Conservation (phyloP, 2,797 vertebrate species). For the Huso huso region DNA sequence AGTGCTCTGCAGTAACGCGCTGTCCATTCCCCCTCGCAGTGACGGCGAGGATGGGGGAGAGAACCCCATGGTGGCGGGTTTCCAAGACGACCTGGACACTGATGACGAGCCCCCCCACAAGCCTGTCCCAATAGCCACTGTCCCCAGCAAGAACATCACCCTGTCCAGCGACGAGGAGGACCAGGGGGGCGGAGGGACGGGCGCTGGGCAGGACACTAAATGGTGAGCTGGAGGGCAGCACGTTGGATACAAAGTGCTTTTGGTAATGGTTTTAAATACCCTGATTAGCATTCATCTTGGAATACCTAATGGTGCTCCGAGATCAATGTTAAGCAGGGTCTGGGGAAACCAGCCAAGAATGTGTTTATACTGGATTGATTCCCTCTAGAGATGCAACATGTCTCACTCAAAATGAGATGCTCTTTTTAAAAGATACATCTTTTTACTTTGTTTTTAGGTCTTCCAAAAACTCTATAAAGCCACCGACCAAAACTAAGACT, state of each 20-base stretch:
- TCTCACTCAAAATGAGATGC: too few relatives aligned
- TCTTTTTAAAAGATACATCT: too few relatives aligned
- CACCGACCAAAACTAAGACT: conserved; percentile 39
- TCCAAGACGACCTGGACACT: conserved; percentile 84
- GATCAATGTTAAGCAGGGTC: too few relatives aligned
- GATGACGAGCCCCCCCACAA: conserved; percentile 61
- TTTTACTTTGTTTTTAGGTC: conserved; percentile 45
- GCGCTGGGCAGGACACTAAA: conserved; percentile 49
- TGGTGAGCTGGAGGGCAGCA: conserved; percentile 46
- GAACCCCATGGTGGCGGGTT: conserved; percentile 87
- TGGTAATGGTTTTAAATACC: too few relatives aligned
- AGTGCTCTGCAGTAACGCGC: background rate
- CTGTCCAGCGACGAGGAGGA: conserved; percentile 80
- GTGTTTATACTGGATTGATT: too few relatives aligned
- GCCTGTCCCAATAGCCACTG: conserved; percentile 27
- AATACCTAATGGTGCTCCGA: too few relatives aligned
- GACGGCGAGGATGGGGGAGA: conserved; percentile 64
- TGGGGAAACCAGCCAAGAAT: too few relatives aligned
- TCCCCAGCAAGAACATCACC: conserved; percentile 58
- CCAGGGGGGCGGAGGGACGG: conserved; percentile 23
- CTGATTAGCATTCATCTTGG: too few relatives aligned
- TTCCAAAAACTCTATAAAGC: conserved; percentile 47
- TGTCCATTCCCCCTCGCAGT: conserved; percentile 40
- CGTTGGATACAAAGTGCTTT: background rate
- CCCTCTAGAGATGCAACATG: too few relatives aligned